Conservation (phyloP, 1,140 invertebrate species). For the Drosophila funebris region DNA sequence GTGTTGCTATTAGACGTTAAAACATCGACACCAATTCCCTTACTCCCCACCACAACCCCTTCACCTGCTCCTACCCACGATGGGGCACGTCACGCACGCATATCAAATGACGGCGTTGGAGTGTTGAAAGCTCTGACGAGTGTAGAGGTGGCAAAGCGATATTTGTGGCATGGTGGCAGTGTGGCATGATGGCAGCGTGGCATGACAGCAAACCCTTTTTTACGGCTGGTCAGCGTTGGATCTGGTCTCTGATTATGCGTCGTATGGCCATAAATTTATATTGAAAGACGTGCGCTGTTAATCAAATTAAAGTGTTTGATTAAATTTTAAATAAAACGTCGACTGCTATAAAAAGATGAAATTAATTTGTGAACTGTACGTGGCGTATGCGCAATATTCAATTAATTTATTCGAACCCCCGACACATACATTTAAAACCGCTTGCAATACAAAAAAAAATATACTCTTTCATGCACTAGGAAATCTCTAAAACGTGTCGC, state of each 20-base stretch:
- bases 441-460: too few species aligned
- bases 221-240: constrained; percentile 49
- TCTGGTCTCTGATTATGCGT: constrained; percentile 73
- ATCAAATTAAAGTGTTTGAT: constrained; percentile 82
- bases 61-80: neutral
- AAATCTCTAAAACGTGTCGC: constrained; percentile 74
- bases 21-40: constrained; percentile 27
- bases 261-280: constrained; percentile 77
- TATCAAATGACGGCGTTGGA: constrained; percentile 78
- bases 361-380: constrained; percentile 57
- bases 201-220: constrained; percentile 53
- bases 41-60: neutral
- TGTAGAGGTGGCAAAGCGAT: constrained; percentile 27
- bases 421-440: neutral
- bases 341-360: constrained; percentile 26
- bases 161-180: constrained; percentile 3
- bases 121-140: constrained; percentile 72
- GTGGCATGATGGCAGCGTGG: neutral
- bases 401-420: constrained; percentile 55
- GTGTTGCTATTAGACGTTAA: constrained; percentile 74
- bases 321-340: constrained; percentile 71
- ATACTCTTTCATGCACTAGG: constrained; percentile 28
- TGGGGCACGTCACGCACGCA: constrained; percentile 59
- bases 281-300: constrained; percentile 80
- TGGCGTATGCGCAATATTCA: constrained; percentile 64